phyloP scores from a whole-genome alignment of 2,888 invertebrate species.

The Harpalus rubripes region DNA sequence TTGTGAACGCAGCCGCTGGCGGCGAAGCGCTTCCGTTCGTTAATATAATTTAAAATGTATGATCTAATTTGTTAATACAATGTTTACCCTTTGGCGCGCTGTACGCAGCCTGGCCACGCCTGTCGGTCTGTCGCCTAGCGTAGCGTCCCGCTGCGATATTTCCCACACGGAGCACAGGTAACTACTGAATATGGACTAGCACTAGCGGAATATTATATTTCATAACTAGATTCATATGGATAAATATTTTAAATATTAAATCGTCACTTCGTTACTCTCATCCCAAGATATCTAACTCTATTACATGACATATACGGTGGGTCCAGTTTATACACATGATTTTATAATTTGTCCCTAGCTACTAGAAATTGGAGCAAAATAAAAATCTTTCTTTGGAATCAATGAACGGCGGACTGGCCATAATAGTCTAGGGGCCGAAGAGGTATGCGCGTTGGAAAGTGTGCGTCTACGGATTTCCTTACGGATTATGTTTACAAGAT shows the following conservation, averaged over 20 bases:
- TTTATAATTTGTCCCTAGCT: background rate
- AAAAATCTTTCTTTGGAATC: too few relatives aligned
- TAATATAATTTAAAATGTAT: conserved; percentile 66
- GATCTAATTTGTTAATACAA: conserved; percentile 66
- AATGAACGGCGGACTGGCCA: too few relatives aligned
- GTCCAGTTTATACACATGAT: background rate
- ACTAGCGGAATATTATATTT: background rate
- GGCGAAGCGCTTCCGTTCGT: conserved; percentile 52
- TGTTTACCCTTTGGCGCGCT: conserved; percentile 63
- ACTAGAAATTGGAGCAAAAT: too few relatives aligned
- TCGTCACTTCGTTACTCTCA: background rate
- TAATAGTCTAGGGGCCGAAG: too few relatives aligned
- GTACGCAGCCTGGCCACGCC: conserved; percentile 54
- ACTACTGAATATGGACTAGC: background rate
- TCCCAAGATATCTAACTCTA: background rate
- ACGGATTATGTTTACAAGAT: too few relatives aligned
- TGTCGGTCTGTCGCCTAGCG: conserved; percentile 9
- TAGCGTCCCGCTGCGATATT: background rate
- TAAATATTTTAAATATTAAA: background rate
- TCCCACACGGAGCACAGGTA: background rate
- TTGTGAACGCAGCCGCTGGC: conserved; percentile 29
- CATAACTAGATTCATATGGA: background rate
- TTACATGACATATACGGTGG: background rate
- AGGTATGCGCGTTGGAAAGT: too few relatives aligned
- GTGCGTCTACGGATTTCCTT: too few relatives aligned